These are phyloP conservation scores for Drosophila sordidula DNA, from an alignment of 2,888 invertebrate genomes.

Conservation along the genomic window DNA sequence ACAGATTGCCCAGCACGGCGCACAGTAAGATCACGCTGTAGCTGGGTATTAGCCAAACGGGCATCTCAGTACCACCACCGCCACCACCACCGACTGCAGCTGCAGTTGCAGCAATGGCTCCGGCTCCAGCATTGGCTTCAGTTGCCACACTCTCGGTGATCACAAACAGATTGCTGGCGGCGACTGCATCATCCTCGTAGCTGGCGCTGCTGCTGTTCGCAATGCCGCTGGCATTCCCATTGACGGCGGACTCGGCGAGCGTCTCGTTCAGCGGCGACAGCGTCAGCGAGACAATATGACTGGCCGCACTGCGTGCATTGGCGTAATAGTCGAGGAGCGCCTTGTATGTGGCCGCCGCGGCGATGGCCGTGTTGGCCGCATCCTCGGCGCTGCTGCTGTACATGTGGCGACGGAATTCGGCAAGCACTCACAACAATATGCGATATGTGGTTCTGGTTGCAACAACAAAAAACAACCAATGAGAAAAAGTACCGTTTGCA, in stretches of 20 bases:
- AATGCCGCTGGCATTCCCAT: slow-evolving; percentile 1
- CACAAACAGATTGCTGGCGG: slow-evolving; percentile 20
- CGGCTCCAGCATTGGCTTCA: not conserved
- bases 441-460: not conserved
- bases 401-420: slow-evolving; percentile 7
- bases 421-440: no score
- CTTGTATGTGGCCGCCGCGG: slow-evolving; percentile 32
- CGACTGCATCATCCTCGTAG: slow-evolving; percentile 18
- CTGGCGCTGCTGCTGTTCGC: slow-evolving; percentile 12
- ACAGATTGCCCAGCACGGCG: slow-evolving; percentile 91
- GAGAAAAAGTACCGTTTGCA: not conserved
- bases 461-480: not conserved
- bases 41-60: slow-evolving; percentile 85
- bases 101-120: not conserved
- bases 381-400: slow-evolving; percentile 31
- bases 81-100: not conserved
- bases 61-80: slow-evolving; percentile 22
- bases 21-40: slow-evolving; percentile 92
- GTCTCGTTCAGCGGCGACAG: slow-evolving; percentile 49
- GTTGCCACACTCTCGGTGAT: slow-evolving; percentile 30
- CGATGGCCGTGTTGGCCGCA: slow-evolving; percentile 11
- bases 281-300: slow-evolving; percentile 65
- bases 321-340: slow-evolving; percentile 62
- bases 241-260: slow-evolving; percentile 10
- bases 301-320: slow-evolving; percentile 56